These are phyloP conservation scores for Idaea aversata DNA, from an alignment of 2,888 invertebrate species.

Conservation along the genomic window DNA sequence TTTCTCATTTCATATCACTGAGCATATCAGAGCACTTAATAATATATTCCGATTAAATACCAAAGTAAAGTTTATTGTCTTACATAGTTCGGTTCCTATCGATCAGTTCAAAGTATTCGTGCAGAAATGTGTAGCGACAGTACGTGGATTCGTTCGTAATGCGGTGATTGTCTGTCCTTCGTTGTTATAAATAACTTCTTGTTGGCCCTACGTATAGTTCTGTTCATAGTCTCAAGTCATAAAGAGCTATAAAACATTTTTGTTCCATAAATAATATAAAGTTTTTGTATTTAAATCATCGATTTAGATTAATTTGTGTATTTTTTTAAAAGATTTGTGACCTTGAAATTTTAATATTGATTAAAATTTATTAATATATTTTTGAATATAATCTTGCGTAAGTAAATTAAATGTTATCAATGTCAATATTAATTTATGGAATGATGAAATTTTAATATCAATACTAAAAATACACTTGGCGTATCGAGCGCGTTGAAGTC, in stretches of 20 bases:
- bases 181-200: slow-evolving; percentile 60
- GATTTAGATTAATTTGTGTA: neutral
- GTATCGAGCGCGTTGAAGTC: slow-evolving; percentile 2
- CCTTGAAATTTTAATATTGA: neutral
- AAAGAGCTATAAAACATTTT: neutral
- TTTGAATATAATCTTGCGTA: too few relatives aligned
- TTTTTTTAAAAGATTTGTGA: neutral
- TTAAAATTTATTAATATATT: neutral
- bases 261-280: neutral
- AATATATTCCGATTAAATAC: too few relatives aligned
- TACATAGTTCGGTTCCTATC: neutral
- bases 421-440: neutral
- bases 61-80: neutral
- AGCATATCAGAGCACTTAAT: too few relatives aligned
- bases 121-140: slow-evolving; percentile 14
- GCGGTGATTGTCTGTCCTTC: slow-evolving; percentile 76
- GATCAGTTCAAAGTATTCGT: slow-evolving; percentile 6
- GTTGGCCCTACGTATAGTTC: slow-evolving; percentile 37
- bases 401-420: neutral
- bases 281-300: neutral
- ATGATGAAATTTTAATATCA: neutral
- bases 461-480: neutral
- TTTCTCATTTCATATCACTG: too few relatives aligned
- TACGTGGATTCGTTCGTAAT: slow-evolving; percentile 14
- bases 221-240: neutral